phyloP scores from a whole-genome alignment of 2,797 vertebrate species.

The Meriones psammophilus region DNA sequence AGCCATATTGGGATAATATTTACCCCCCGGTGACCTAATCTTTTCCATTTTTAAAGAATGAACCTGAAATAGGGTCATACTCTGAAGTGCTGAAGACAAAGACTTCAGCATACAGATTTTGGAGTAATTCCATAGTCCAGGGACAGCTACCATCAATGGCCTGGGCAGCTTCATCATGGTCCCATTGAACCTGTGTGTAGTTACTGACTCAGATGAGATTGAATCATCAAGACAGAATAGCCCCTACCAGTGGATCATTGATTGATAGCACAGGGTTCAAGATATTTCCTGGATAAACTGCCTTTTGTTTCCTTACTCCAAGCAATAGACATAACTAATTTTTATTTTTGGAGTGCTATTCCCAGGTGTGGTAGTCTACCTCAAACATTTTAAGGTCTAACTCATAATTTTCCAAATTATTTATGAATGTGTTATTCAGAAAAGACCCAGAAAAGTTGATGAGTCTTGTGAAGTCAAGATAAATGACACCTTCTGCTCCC shows the following conservation, averaged over 20 bases:
- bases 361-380: not conserved
- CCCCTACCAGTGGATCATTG: not conserved
- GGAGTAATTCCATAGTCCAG: not conserved
- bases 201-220: not conserved
- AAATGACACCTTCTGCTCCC: constrained; percentile 71
- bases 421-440: constrained; percentile 78
- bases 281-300: not conserved
- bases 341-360: not conserved
- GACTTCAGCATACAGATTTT: not conserved
- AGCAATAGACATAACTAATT: not conserved
- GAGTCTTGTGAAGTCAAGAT: constrained; percentile 77
- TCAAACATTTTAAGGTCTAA: constrained; percentile 70
- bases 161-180: not conserved
- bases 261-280: not conserved
- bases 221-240: not conserved
- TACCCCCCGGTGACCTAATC: not conserved
- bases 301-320: not conserved
- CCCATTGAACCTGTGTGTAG: not conserved
- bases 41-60: not conserved
- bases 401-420: constrained; percentile 81
- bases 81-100: not conserved
- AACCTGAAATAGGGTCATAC: not conserved
- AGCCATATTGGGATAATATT: not conserved
- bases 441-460: constrained; percentile 72
- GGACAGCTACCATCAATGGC: too few relatives aligned